Conservation (phyloP, 2,888 invertebrate genomes). For the Caenorhabditis wallacei region DNA sequence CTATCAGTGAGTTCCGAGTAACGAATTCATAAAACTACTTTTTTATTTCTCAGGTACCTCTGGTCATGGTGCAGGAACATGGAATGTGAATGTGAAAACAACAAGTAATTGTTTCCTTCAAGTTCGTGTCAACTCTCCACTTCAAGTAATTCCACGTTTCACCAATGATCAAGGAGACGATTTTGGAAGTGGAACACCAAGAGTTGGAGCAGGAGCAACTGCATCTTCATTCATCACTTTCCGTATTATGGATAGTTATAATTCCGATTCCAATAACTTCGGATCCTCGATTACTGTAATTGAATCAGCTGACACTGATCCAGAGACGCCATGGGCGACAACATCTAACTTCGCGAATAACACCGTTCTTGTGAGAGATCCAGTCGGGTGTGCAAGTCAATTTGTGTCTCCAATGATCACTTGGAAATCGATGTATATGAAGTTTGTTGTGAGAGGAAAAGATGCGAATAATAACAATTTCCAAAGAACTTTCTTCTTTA, state of each 20-base stretch:
- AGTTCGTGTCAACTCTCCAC: conserved; percentile 60
- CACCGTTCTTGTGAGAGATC: conserved; percentile 52
- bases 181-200: conserved; percentile 58
- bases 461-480: conserved; percentile 48
- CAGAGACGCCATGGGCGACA: conserved; percentile 24
- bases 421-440: conserved; percentile 55
- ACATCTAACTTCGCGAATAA: conserved; percentile 5
- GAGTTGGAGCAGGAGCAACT: conserved; percentile 46
- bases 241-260: conserved; percentile 65
- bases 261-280: conserved; percentile 53
- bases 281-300: conserved; percentile 31
- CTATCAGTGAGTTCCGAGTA: conserved; percentile 39
- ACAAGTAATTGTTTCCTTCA: conserved; percentile 48
- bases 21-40: neutral
- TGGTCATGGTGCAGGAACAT: conserved; percentile 39
- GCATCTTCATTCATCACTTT: conserved; percentile 60
- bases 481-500: conserved; percentile 70
- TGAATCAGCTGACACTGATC: conserved; percentile 48
- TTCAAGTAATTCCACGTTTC: conserved; percentile 67
- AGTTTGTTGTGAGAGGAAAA: conserved; percentile 65
- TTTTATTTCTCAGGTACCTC: conserved; percentile 9
- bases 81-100: conserved; percentile 46
- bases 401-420: conserved; percentile 59
- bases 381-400: conserved; percentile 67
- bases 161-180: conserved; percentile 63